phyloP scores from a whole-genome alignment of 2,113 vertebrate genomes.

The Telmatochromis sp. region DNA sequence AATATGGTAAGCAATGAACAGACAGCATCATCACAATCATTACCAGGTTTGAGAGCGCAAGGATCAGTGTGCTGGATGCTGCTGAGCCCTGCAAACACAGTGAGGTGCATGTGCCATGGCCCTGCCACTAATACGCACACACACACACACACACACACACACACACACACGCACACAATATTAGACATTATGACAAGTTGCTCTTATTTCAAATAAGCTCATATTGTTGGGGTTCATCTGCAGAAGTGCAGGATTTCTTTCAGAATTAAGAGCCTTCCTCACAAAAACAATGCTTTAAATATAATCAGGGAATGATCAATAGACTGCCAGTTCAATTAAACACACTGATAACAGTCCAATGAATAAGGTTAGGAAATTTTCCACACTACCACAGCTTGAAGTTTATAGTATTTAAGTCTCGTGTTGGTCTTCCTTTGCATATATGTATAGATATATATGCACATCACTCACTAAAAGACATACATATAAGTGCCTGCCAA shows the following conservation, averaged over 20 bases:
- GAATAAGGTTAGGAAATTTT: neutral
- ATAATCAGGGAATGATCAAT: neutral
- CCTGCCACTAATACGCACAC: conserved; percentile 32
- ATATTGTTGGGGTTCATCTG: neutral
- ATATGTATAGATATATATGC: neutral
- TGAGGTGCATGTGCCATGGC: conserved; percentile 42
- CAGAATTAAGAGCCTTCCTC: neutral
- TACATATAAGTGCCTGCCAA: neutral
- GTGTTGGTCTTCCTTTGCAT: neutral
- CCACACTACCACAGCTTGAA: neutral
- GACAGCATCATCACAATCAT: neutral
- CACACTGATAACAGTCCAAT: neutral
- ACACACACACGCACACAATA: neutral
- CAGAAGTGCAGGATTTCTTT: neutral
- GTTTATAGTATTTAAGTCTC: neutral
- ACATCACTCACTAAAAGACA: neutral
- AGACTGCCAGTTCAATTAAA: neutral
- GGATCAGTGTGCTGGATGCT: conserved; percentile 12
- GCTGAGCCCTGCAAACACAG: conserved; percentile 42
- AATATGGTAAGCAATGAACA: neutral
- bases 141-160: neutral
- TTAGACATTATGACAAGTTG: neutral
- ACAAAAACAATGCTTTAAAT: neutral
- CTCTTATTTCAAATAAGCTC: neutral
- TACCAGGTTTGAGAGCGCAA: neutral